Base-by-base conservation (phyloP, 2,888 invertebrate genomes). In the Strigamia maritima region DNA sequence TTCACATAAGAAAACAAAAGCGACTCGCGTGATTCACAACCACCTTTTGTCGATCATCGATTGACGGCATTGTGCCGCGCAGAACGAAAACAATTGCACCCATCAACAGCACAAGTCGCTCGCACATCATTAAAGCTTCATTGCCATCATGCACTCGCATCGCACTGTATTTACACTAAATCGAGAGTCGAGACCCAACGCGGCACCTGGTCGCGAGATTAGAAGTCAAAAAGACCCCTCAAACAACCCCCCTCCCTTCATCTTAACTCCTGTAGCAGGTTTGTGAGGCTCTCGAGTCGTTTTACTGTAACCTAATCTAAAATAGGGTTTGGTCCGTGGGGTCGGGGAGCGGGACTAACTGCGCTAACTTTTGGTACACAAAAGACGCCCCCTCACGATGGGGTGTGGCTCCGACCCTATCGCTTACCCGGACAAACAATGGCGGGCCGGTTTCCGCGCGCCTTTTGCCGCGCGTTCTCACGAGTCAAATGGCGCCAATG, bases 251-350 rank as follows among this genome's bases (percentile, higher is more conserved):
- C 31, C 49, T 3, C 16, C 16, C 8, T n/a, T 14, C 49, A n/a
- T 49, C 49, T 49, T 49, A n/a, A 14, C 49, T n/a, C 49, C 49
- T n/a, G 14, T 49, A 31, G 31, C 49, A 49, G 49, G 49, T 49
- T 49, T 49, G 14, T 49, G 49, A 10, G n/a, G 16, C 49, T 49
- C 49, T 49, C 49, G n/a, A 49, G 49, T 49, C 49, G 49, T n/a
- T 49, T 49, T 49, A 49, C 49, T 49, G 49, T 49, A 49, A 49
- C 49, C 49, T 49, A 49, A 49, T 49, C 49, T 49, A 49, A 49
- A 49, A 49, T 49, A 10, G 49, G 49, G 49, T 49, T 49, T 49
- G 49, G 49, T 49, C 49, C 49, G 49, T n/a, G 49, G 49, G 49
- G 49, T 49, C 49, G n/a, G 49, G 49, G 49, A n/a, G 14, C 14